Conservation (phyloP, 1,140 invertebrate genomes). For the Probaryconus sp. region DNA sequence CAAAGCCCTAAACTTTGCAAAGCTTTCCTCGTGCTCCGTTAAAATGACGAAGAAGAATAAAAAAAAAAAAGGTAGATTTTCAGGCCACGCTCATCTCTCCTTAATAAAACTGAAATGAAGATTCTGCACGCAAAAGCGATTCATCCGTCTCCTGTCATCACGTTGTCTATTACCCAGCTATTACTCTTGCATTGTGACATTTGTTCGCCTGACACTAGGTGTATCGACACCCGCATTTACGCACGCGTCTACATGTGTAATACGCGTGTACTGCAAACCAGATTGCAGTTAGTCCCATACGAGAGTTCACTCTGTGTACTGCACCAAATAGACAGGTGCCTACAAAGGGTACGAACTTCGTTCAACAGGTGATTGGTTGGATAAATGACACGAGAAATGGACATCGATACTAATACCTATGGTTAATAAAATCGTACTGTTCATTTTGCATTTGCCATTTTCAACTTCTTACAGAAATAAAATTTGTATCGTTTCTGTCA, state of each 20-base stretch:
- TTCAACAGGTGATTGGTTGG: constrained; percentile 76
- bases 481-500: constrained; percentile 66
- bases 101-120: constrained; percentile 5
- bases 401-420: constrained; percentile 67
- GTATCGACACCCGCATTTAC: constrained; percentile 38
- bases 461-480: no score
- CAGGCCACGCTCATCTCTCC: no score
- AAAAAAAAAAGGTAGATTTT: no score
- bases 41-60: no score
- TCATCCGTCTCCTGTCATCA: constrained; percentile 68
- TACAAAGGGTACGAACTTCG: constrained; percentile 49
- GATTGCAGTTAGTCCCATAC: constrained; percentile 42
- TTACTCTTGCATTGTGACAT: constrained; percentile 67
- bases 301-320: constrained; percentile 47
- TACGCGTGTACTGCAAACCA: constrained; percentile 38
- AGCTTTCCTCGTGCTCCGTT: no score
- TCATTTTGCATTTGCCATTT: no score
- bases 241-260: constrained; percentile 48
- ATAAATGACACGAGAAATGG: constrained; percentile 67
- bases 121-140: constrained; percentile 31
- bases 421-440: constrained; percentile 67
- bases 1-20: no score
- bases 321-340: constrained; percentile 38
- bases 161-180: constrained; percentile 68
- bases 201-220: constrained; percentile 50